Percentiles rank a stretch among this genome's conserved stretches.
Conservation (phyloP, 53 echinoderm and acorn worm species). For the Echinometra lucunter region DNA sequence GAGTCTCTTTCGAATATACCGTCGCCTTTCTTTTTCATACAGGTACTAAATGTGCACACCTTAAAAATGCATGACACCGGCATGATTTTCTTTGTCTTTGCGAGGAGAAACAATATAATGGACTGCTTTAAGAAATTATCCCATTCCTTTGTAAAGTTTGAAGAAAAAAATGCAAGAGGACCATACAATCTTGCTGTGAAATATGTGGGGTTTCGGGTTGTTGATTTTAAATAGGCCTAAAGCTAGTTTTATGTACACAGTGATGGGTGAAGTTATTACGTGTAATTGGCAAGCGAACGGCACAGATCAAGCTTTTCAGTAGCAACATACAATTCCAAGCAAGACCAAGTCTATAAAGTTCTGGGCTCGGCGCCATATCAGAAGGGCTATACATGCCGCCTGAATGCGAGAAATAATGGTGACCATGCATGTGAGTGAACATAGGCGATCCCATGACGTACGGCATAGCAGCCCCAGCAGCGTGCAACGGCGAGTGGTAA, state of each 20-base stretch:
- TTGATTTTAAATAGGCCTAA: neutral
- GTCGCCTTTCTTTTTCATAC: neutral
- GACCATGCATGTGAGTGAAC: constrained; percentile 69
- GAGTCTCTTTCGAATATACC: too few species aligned
- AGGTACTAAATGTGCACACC: neutral
- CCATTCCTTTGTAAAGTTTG: neutral
- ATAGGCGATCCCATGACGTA: constrained; percentile 66
- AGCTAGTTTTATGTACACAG: constrained; percentile 26
- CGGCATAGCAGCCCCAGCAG: constrained; percentile 65
- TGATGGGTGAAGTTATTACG: neutral
- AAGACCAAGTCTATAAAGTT: neutral
- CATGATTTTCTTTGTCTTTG: neutral
- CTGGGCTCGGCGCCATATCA: neutral
- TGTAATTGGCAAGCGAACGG: constrained; percentile 44
- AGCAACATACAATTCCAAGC: neutral
- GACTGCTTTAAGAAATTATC: neutral
- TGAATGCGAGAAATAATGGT: constrained; percentile 66
- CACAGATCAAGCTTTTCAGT: constrained; percentile 11
- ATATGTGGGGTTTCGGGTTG: too few species aligned
- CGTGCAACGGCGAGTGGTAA: constrained; percentile 68
- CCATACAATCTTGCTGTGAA: neutral
- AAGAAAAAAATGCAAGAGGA: neutral
- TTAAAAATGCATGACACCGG: neutral
- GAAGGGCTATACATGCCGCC: constrained; percentile 55
- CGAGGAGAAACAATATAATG: neutral